Base-by-base conservation (phyloP, 2,888 invertebrate genomes). In the Parnassius apollo region DNA sequence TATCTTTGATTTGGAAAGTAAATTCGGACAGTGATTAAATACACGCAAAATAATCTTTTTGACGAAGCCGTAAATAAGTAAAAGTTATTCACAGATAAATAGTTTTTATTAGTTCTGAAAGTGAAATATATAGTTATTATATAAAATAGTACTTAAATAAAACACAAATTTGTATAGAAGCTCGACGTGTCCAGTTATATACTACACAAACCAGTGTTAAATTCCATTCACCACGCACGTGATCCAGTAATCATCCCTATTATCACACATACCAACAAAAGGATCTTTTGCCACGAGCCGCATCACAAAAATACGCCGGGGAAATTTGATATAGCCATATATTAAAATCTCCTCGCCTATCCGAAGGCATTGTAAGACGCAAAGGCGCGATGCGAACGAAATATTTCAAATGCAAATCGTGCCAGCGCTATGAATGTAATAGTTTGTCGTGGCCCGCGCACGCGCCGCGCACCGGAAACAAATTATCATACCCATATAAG, bases 391-490 rank as follows among this genome's bases (percentile, higher is more conserved):
- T 83, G 80, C 81, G 77, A 80, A 87, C 83, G 77, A 88, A 89
- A 89, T 90, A 86, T 87, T 91, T 91, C 91, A 91, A 89, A 91
- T 91, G 91, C 91, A 91, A 91, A 91, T 91, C 91, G 91, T 90
- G 89, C 87, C 80, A 84, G 83, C 85, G 85, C 86, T 80, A 88
- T 91, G 89, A 91, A 88, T 88, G 91, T 90, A 88, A 89, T 86
- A 87, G 89, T 87, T 83, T 84, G 88, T 90, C 88, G 90, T 86
- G 89, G 75, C 80, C 72, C 80, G 91, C 90, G 91, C 91, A 90
- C 91, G 91, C 89, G 90, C 82, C 86, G 83, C 75, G 69, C 83
- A 86, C 90, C 91, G 91, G 91, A 91, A 89, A 91, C 86, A 91
- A 91, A 91, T 91, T 91, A 91, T 90, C 91, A 91, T 91, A 88